Conservation (phyloP, 2,797 vertebrate genomes). For the Hydrocynus forskahlii region DNA sequence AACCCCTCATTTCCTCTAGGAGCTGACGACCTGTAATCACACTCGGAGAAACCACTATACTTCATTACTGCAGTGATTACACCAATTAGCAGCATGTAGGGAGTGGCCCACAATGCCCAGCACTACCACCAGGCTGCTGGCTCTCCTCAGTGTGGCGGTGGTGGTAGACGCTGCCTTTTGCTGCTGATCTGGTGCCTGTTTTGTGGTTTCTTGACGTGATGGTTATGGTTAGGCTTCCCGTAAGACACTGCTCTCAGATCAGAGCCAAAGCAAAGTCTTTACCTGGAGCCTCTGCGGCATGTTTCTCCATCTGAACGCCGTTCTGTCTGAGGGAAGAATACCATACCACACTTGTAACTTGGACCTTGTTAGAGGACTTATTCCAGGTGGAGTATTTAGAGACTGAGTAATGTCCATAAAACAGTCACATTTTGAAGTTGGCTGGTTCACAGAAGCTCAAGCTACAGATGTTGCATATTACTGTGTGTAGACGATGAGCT, state of each 20-base stretch:
- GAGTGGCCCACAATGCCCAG: constrained; percentile 59
- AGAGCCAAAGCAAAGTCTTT: background rate
- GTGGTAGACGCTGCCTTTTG: constrained; percentile 23
- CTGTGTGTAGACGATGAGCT: constrained; percentile 27
- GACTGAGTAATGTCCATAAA: constrained; percentile 17
- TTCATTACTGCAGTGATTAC: constrained; percentile 66
- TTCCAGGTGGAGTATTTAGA: constrained; percentile 2
- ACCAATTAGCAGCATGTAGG: constrained; percentile 64
- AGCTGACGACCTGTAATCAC: constrained; percentile 64
- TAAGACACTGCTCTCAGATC: constrained; percentile 14
- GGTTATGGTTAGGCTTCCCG: constrained; percentile 11
- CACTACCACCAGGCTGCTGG: constrained; percentile 45
- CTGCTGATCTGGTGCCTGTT: constrained; percentile 4
- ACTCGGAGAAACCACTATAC: constrained; percentile 57
- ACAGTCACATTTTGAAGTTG: constrained; percentile 4
- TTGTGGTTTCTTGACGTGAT: constrained; percentile 22
- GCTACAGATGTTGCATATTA: constrained; percentile 54
- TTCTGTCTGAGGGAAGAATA: background rate
- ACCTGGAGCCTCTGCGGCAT: constrained; percentile 15
- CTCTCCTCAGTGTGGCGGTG: constrained; percentile 34
- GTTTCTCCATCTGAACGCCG: background rate
- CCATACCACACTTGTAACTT: constrained; percentile 1
- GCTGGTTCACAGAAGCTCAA: constrained; percentile 13
- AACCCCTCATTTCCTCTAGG: constrained; percentile 64
- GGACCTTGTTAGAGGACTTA: background rate